Base-by-base conservation (phyloP, 2,113 vertebrate species). In the Cisticola juncidis region DNA sequence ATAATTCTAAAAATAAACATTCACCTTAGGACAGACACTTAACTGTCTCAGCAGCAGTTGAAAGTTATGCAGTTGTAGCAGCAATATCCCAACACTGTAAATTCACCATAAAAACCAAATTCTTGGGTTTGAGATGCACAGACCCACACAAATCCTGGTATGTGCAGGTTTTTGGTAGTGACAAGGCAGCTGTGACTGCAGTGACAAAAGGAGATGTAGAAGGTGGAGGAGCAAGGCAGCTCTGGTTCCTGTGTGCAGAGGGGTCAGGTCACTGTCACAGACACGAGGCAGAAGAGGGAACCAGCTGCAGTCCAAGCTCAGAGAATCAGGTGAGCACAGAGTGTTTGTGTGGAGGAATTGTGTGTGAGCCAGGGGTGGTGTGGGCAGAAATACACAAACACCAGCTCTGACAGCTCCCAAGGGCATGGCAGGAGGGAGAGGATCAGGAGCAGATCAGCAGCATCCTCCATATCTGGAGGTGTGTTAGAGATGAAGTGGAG, bases 251-350 rank as follows among this genome's bases (percentile, higher is more conserved):
- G 20, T 19, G 45, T 48, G 25, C 73, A 87, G 64, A 60, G 71
- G 53, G 58, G 51, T 36, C 0, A 0, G 80, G 51, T 4, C 19
- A 8, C 19, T 33, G 3, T 14, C 42, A 58, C 40, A 64, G 24
- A 22, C 14, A 86, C 26, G 21, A 66, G 11, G 3, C 56, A 86
- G 81, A 38, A 81, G 69, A 24, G 33, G 16, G 40, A 80, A 17
- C 4, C 18, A 82, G 24, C 40, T 80, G 35, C 45, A 73, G 25
- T 9, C 23, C 26, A 3, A 69, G 58, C 50, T 38, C 44, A 51
- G 45, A 38, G 57, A 25, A 14, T 16, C 53, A 5, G 1, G 0
- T 5, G 2, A 24, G 28, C 4, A 40, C 48, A 54, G n/a, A 57
- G 8, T 2, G 4, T 38, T 68, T 22, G 24, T 14, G 12, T 8